phyloP scores from a whole-genome alignment of 37 sponge, comb jelly and placozoan species.

The Axinella damicornis region DNA sequence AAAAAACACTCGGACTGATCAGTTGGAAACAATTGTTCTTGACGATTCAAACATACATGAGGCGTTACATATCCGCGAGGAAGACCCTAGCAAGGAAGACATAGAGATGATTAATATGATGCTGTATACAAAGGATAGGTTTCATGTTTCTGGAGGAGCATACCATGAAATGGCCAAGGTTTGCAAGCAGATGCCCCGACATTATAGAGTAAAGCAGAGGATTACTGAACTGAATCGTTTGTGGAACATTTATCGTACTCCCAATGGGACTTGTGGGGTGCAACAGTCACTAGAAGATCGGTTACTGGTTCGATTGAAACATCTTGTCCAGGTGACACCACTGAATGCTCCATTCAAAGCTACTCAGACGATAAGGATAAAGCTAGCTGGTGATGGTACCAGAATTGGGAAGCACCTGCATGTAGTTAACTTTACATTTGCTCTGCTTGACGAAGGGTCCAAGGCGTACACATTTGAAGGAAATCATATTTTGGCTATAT shows the following conservation, averaged over 20 bases:
- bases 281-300: constrained; percentile 32
- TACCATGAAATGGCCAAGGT: constrained; percentile 21
- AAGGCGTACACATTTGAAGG: constrained; percentile 24
- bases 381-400: constrained; percentile 55
- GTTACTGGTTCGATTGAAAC: constrained; percentile 1
- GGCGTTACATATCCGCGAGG: too few species aligned
- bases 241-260: constrained; percentile 23
- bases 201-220: constrained; percentile 7
- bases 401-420: constrained; percentile 46
- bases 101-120: background rate
- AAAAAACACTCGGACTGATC: too few species aligned
- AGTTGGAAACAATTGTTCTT: too few species aligned
- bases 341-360: too few species aligned
- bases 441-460: constrained; percentile 31
- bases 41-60: too few species aligned
- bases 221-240: background rate
- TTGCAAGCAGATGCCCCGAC: background rate
- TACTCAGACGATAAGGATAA: background rate
- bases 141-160: constrained; percentile 20
- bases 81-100: too few species aligned
- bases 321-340: too few species aligned
- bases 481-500: constrained; percentile 51
- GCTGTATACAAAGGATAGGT: constrained; percentile 29
- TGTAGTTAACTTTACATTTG: constrained; percentile 37
- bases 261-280: constrained; percentile 25